A percentile compares a stretch with the other conserved stretches of the same genome.
These are phyloP conservation scores for Drosophila limbata DNA, from an alignment of 2,888 invertebrate species.

Conservation along the genomic window DNA sequence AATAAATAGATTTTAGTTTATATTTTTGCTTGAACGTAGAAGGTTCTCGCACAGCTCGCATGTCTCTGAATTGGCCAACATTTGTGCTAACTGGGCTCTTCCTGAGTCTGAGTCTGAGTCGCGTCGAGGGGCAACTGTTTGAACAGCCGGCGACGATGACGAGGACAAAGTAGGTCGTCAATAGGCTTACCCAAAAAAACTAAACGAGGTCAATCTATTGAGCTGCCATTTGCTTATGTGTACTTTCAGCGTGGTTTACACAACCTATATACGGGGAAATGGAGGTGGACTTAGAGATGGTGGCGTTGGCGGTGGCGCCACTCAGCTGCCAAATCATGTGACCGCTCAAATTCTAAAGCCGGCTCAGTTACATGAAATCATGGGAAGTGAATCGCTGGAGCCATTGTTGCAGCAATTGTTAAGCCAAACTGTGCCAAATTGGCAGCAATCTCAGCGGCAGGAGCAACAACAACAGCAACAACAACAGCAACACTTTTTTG, in stretches of 20 bases:
- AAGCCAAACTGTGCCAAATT: conserved; percentile 66
- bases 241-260: conserved; percentile 46
- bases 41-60: conserved; percentile 48
- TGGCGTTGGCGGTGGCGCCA: conserved; percentile 25
- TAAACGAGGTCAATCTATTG: conserved; percentile 64
- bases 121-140: conserved; percentile 58
- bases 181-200: conserved; percentile 16
- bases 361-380: conserved; percentile 56
- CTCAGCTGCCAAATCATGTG: conserved; percentile 45
- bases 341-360: conserved; percentile 57
- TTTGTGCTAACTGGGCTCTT: conserved; percentile 33
- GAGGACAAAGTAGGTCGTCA: conserved; percentile 66
- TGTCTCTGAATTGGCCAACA: conserved; percentile 57
- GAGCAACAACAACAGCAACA: conserved; percentile 41
- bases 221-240: conserved; percentile 33
- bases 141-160: conserved; percentile 54
- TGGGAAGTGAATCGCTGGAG: conserved; percentile 48
- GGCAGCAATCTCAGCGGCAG: conserved; percentile 51
- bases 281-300: not conserved
- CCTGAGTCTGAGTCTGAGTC: conserved; percentile 4
- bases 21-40: conserved; percentile 17
- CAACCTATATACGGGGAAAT: conserved; percentile 31
- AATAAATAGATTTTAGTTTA: conserved; percentile 49
- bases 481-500: conserved; percentile 65
- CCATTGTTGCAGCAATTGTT: conserved; percentile 71